phyloP scores from a whole-genome alignment of 2,888 invertebrate genomes.

The Andrena haemorrhoa region DNA sequence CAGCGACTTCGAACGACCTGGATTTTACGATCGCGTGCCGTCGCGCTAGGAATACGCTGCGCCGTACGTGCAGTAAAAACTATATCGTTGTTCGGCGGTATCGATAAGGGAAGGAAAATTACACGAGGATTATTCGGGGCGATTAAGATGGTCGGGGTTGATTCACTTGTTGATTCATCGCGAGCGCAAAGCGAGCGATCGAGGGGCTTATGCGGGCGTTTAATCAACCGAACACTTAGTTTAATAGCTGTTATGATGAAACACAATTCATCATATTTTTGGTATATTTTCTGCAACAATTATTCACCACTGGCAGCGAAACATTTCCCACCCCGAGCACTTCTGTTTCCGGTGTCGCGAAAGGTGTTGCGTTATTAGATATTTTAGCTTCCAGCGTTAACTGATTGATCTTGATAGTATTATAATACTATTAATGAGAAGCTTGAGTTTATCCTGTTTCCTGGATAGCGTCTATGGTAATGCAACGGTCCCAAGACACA shows the following conservation, averaged over 20 bases:
- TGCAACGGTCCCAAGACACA: conserved; percentile 25
- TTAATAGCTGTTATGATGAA: no score
- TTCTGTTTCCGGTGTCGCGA: no score
- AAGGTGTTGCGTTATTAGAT: no score
- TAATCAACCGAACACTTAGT: not conserved
- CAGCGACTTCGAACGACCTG: conserved; percentile 7
- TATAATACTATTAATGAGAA: conserved; percentile 1
- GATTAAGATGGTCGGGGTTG: conserved; percentile 13
- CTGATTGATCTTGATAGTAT: no score
- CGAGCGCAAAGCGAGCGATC: not conserved
- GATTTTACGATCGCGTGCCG: conserved; percentile 48
- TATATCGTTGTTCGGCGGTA: not conserved
- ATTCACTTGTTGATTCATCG: conserved; percentile 43
- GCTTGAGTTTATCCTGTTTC: conserved; percentile 25
- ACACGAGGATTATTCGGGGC: not conserved
- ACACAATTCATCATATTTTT: no score
- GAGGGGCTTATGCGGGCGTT: not conserved
- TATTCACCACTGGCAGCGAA: no score
- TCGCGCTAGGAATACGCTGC: not conserved
- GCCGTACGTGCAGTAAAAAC: not conserved
- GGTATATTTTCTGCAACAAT: no score
- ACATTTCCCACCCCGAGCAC: no score
- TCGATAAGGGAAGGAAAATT: conserved; percentile 36
- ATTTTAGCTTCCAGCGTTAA: no score
- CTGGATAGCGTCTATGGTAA: conserved; percentile 32